Conservation (phyloP, 2,113 vertebrate genomes). For the Sinocyclocheilus grahami region DNA sequence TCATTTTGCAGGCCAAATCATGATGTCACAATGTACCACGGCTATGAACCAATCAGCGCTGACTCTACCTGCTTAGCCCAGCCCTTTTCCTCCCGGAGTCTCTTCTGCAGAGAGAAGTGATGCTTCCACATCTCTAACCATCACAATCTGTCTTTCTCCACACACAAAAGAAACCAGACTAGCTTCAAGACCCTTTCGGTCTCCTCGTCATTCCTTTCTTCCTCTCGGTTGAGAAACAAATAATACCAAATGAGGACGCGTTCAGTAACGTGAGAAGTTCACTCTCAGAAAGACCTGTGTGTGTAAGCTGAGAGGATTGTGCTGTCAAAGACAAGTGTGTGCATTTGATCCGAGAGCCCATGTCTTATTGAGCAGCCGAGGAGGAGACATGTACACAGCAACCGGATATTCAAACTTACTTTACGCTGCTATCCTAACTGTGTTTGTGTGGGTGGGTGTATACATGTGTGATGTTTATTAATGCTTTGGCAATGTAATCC, state of each 20-base stretch:
- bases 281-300: conserved; percentile 34
- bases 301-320: conserved; percentile 33
- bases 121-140: conserved; percentile 44
- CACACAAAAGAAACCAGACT: neutral
- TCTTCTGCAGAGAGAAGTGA: conserved; percentile 47
- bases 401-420: conserved; percentile 8
- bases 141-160: neutral
- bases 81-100: conserved; percentile 32
- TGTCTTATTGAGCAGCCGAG: conserved; percentile 31
- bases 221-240: neutral
- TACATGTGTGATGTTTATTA: conserved; percentile 7
- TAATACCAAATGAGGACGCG: conserved; percentile 43
- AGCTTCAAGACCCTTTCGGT: neutral
- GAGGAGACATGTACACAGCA: conserved; percentile 1
- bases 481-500: conserved; percentile 7
- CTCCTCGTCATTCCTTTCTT: neutral
- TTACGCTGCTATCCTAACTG: neutral
- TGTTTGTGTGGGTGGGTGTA: neutral
- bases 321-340: neutral
- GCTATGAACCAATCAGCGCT: conserved; percentile 8
- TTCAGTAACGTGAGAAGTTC: conserved; percentile 59
- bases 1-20: neutral
- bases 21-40: neutral
- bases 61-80: conserved; percentile 36
- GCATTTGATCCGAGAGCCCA: conserved; percentile 23